Conservation (phyloP, 2,797 vertebrate genomes). For the Pipistrellus pygmaeus region DNA sequence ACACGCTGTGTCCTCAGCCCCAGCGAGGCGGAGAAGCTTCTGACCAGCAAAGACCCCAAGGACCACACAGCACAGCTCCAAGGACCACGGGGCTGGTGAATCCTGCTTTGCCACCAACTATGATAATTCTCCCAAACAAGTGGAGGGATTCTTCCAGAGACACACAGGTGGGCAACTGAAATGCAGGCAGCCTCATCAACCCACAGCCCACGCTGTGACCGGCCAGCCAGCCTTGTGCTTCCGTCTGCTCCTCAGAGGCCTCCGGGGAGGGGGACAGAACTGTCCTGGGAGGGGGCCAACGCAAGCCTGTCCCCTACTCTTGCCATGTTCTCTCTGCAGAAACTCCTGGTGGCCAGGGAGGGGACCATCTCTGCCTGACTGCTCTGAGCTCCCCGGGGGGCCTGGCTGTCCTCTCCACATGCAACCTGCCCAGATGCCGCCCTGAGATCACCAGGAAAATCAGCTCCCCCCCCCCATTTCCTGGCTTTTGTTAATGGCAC, state of each 20-base stretch:
- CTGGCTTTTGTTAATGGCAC: neutral
- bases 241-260: neutral
- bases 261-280: neutral
- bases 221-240: neutral
- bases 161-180: neutral
- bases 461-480: neutral
- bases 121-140: slow-evolving; percentile 26
- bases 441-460: neutral
- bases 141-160: slow-evolving; percentile 34
- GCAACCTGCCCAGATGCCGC: neutral
- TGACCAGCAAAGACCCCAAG: neutral
- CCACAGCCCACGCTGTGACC: neutral
- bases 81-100: neutral
- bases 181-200: neutral
- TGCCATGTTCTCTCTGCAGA: neutral
- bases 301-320: neutral
- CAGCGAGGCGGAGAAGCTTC: rapidly evolving
- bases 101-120: neutral
- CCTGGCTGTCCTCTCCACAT: neutral
- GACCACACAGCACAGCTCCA: neutral
- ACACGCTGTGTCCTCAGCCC: neutral
- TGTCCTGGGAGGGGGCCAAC: neutral
- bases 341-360: neutral
- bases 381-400: neutral
- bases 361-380: neutral